Percentiles rank a stretch among this genome's conserved stretches.
phyloP scores from a whole-genome alignment of 2,113 vertebrate species.

The Daboia siamensis region DNA sequence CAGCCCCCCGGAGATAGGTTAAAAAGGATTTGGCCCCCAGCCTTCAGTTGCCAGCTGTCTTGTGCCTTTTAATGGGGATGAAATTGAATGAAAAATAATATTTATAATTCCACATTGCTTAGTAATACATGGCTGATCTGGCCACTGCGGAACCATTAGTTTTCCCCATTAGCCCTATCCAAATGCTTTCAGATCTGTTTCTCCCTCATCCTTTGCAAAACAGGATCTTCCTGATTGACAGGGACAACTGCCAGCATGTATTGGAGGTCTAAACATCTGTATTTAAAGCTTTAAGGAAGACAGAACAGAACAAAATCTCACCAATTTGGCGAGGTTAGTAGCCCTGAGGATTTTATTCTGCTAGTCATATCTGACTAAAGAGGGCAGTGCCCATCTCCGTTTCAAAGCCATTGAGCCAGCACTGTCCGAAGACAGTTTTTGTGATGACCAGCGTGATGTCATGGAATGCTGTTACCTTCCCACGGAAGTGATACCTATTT shows the following conservation, averaged over 20 bases:
- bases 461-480: not conserved
- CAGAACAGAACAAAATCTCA: not conserved
- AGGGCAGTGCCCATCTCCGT: too few relatives aligned
- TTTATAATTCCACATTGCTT: constrained; percentile 33
- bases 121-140: constrained; percentile 19
- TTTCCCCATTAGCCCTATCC: constrained; percentile 25
- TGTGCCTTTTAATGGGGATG: constrained; percentile 14
- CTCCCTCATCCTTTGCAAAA: not conserved
- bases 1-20: not conserved
- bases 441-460: not conserved
- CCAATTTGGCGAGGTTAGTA: not conserved
- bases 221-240: constrained; percentile 2
- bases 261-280: not conserved
- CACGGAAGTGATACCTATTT: not conserved
- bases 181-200: constrained; percentile 28
- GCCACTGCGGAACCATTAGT: constrained; percentile 35
- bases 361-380: not conserved
- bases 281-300: not conserved
- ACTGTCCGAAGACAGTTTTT: not conserved
- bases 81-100: not conserved
- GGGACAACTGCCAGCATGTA: constrained; percentile 9
- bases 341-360: not conserved
- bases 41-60: constrained; percentile 29
- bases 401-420: too few relatives aligned
- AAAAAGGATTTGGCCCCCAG: constrained; percentile 1